Conservation (phyloP, 2,113 vertebrate species). For the Nothocercus julius region DNA sequence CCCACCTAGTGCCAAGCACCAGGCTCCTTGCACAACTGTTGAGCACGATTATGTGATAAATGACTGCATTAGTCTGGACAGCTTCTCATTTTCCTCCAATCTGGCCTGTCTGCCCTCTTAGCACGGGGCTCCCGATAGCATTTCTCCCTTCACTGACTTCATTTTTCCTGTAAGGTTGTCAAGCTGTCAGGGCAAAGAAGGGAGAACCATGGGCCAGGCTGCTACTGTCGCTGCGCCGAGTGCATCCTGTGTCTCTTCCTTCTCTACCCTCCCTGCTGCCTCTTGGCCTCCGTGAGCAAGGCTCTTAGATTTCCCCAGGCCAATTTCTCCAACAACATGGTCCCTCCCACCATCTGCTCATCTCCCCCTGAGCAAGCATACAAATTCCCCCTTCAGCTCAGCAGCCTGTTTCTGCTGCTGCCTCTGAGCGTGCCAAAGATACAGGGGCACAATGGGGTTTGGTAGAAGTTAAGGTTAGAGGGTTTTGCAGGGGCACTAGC, state of each 20-base stretch:
- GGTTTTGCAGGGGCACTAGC: background rate
- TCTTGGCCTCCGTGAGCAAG: background rate
- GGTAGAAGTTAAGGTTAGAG: background rate
- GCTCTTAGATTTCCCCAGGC: background rate
- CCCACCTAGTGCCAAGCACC: conserved; percentile 18
- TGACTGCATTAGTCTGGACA: conserved; percentile 75
- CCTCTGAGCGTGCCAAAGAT: background rate
- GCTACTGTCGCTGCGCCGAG: background rate
- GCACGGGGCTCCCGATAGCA: conserved; percentile 71
- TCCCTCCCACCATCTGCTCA: background rate
- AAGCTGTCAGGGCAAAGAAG: conserved; percentile 66
- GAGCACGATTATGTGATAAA: conserved; percentile 75
- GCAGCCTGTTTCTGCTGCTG: background rate
- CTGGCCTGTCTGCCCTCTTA: conserved; percentile 78
- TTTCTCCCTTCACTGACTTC: conserved; percentile 74
- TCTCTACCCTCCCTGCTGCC: background rate
- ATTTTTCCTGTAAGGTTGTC: conserved; percentile 73
- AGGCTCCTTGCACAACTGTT: conserved; percentile 23
- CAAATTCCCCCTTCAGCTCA: background rate
- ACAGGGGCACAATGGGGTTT: background rate
- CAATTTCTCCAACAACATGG: background rate
- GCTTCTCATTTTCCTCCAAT: conserved; percentile 76
- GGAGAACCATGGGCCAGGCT: conserved; percentile 32
- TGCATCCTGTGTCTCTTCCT: background rate
- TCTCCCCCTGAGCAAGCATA: background rate